These are phyloP conservation scores for Meriones unguiculatus DNA, from an alignment of 2,113 vertebrate genomes.

Conservation along the genomic window DNA sequence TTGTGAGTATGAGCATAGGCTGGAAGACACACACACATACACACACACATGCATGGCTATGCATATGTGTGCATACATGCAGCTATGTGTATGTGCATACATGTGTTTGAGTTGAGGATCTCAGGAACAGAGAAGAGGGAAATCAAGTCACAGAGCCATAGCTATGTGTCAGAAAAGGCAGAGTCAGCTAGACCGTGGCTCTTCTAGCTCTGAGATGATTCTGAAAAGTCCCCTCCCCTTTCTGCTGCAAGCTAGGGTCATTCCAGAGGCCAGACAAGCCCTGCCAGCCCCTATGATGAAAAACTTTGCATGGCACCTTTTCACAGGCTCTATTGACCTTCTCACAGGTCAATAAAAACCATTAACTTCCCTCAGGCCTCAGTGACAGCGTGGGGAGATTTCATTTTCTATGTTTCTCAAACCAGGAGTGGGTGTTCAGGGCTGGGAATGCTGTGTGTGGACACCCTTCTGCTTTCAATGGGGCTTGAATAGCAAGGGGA, in stretches of 20 bases:
- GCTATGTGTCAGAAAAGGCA: background rate
- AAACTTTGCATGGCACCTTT: background rate
- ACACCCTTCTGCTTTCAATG: background rate
- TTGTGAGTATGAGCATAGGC: background rate
- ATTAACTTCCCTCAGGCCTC: constrained; percentile 34
- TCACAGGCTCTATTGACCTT: constrained; percentile 21
- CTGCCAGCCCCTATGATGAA: background rate
- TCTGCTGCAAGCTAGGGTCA: background rate
- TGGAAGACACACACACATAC: background rate
- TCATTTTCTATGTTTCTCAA: background rate
- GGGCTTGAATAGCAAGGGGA: background rate
- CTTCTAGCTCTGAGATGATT: background rate
- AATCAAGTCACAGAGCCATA: background rate
- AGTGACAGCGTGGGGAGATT: background rate
- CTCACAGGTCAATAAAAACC: constrained; percentile 56
- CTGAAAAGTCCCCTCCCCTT: background rate
- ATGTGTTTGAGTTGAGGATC: background rate
- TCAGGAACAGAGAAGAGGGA: background rate
- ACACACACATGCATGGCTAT: background rate
- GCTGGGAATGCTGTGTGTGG: background rate
- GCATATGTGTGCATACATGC: background rate
- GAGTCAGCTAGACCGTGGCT: background rate
- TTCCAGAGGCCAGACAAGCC: too few relatives aligned
- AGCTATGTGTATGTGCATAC: background rate
- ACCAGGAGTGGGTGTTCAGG: background rate